These are phyloP conservation scores for Leucoraja ocellata DNA, from an alignment of 2,797 vertebrate species.

Conservation along the genomic window DNA sequence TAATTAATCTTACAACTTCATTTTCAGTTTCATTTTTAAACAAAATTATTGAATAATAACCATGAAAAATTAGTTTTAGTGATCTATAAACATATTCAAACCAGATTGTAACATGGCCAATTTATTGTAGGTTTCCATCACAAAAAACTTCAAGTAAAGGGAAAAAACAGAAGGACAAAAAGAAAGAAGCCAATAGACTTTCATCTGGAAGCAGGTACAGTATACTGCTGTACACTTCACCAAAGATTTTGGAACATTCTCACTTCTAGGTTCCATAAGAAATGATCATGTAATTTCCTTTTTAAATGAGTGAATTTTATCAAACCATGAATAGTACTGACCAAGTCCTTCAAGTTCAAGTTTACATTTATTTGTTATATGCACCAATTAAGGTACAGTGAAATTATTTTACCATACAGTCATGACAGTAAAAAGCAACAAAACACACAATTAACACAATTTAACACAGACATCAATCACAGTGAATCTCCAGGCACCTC, in stretches of 20 bases:
- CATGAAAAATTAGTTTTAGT: conserved; percentile 11
- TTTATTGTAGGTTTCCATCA: conserved; percentile 58
- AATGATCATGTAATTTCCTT: not conserved
- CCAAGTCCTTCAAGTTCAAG: not conserved
- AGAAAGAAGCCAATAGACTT: conserved; percentile 58
- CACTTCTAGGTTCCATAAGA: not conserved
- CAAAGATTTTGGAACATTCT: not conserved
- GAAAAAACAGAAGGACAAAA: conserved; percentile 60
- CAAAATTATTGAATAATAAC: not conserved
- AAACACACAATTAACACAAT: too few species aligned
- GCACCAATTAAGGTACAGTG: too few species aligned
- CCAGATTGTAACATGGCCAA: conserved; percentile 16
- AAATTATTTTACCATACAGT: too few species aligned
- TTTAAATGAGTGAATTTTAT: not conserved
- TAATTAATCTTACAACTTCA: not conserved
- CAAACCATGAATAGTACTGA: not conserved
- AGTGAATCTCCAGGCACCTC: too few species aligned
- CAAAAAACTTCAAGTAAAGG: conserved; percentile 58
- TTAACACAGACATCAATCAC: too few species aligned
- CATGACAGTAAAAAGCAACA: too few species aligned
- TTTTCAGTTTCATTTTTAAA: too few species aligned
- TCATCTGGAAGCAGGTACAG: conserved; percentile 69
- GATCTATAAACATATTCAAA: conserved; percentile 41
- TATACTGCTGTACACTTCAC: conserved; percentile 45
- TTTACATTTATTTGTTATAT: too few species aligned